A percentile compares a stretch with the other conserved stretches of the same genome.
phyloP scores from a whole-genome alignment of 2,888 invertebrate genomes.

The Oegoconia quadripuncta region DNA sequence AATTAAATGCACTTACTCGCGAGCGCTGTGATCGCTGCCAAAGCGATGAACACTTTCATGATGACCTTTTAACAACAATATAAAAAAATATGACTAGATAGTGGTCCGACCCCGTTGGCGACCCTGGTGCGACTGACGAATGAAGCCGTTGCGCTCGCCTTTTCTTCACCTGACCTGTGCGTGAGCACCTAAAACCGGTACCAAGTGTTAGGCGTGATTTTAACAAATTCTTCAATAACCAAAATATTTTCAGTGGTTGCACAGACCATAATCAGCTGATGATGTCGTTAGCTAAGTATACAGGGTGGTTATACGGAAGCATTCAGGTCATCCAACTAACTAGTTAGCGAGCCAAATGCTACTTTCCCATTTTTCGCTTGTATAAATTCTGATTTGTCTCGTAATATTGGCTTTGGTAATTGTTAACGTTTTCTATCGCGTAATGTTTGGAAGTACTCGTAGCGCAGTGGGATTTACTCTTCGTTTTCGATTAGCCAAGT shows the following conservation, averaged over 20 bases:
- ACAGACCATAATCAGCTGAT: conserved; percentile 34
- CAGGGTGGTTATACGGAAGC: not conserved
- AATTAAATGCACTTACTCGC: conserved; percentile 62
- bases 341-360: not conserved
- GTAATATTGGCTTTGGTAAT: too few species aligned
- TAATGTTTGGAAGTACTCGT: too few species aligned
- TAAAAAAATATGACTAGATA: conserved; percentile 66
- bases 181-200: conserved; percentile 64
- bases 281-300: conserved; percentile 22
- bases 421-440: too few species aligned
- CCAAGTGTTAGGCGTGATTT: conserved; percentile 60
- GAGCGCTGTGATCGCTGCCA: conserved; percentile 64
- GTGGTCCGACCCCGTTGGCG: conserved; percentile 65
- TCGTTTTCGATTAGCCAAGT: too few species aligned
- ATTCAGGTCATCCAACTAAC: not conserved
- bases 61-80: conserved; percentile 58
- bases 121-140: conserved; percentile 69
- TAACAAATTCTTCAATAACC: conserved; percentile 56
- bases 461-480: too few species aligned
- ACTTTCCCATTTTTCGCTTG: conserved; percentile 2
- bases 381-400: not conserved
- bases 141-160: conserved; percentile 62
- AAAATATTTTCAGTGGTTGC: conserved; percentile 43
- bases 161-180: conserved; percentile 66
- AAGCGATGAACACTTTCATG: conserved; percentile 76